These are phyloP conservation scores for Eurois occulta DNA, from an alignment of 2,888 invertebrate species.

Conservation along the genomic window DNA sequence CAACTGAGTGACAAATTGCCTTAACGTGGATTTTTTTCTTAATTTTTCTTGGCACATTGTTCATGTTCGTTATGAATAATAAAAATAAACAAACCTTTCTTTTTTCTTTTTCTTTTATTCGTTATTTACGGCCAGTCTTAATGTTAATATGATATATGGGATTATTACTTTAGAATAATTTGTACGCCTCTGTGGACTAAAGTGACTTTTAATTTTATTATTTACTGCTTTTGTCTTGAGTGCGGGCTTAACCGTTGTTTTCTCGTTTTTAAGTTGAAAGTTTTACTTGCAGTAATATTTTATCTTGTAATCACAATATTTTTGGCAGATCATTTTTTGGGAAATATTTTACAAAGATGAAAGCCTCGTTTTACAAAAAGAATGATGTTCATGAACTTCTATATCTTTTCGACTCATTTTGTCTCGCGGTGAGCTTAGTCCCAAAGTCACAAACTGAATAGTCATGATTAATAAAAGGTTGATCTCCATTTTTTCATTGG, in stretches of 20 bases:
- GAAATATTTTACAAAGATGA: conserved; percentile 46
- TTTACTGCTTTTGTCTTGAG: conserved; percentile 84
- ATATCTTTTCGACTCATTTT: conserved; percentile 30
- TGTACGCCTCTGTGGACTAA: conserved; percentile 77
- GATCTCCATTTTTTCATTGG: not conserved
- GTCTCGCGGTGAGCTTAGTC: not conserved
- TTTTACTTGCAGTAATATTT: conserved; percentile 65
- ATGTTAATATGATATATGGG: conserved; percentile 81
- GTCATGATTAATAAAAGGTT: not conserved
- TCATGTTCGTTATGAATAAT: conserved; percentile 68
- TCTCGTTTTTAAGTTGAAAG: conserved; percentile 70
- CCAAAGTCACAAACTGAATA: not conserved
- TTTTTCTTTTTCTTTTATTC: conserved; percentile 71
- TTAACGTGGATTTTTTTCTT: conserved; percentile 69
- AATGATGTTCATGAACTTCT: conserved; percentile 36
- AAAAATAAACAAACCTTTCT: conserved; percentile 69
- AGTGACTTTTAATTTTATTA: conserved; percentile 81
- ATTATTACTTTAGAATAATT: conserved; percentile 82
- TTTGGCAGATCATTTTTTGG: conserved; percentile 59
- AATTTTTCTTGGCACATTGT: conserved; percentile 79
- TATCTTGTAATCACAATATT: conserved; percentile 65
- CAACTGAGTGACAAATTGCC: conserved; percentile 86
- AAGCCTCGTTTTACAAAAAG: conserved; percentile 35
- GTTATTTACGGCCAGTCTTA: conserved; percentile 79
- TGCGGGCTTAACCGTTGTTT: conserved; percentile 66